These are phyloP conservation scores for Muschampia plurimacula DNA, from an alignment of 2,888 invertebrate genomes.

Conservation along the genomic window DNA sequence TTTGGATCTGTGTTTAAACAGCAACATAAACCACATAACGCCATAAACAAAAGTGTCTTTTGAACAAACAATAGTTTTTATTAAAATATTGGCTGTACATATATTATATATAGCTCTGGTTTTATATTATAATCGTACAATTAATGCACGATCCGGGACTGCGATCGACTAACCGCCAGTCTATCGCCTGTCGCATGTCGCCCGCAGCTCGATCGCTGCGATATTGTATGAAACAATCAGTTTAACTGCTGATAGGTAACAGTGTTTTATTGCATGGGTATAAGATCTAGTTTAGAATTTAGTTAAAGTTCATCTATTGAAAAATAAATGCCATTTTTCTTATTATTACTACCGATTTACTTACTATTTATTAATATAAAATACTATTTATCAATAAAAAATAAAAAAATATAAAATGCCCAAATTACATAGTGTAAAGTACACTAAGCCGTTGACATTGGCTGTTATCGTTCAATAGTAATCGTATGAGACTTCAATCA, in stretches of 20 bases:
- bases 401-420: too few species aligned
- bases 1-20: too few species aligned
- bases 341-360: too few species aligned
- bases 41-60: neutral
- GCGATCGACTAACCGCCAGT: constrained; percentile 76
- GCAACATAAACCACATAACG: too few species aligned
- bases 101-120: neutral
- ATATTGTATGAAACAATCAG: constrained; percentile 42
- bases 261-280: neutral
- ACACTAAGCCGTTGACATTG: too few species aligned
- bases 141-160: constrained; percentile 56
- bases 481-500: too few species aligned
- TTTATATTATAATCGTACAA: constrained; percentile 36
- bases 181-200: constrained; percentile 71
- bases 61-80: too few species aligned
- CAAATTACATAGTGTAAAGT: too few species aligned
- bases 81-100: neutral
- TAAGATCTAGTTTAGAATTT: neutral
- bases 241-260: constrained; percentile 3
- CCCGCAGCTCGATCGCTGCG: constrained; percentile 57
- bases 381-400: too few species aligned
- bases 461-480: too few species aligned
- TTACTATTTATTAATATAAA: too few species aligned
- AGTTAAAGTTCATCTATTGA: neutral
- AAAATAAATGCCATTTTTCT: neutral